Evolutionary conservation across 64 coral and sea anemone genomes (phyloP).

Genomic region (Pocillopora damicornis): DNA sequence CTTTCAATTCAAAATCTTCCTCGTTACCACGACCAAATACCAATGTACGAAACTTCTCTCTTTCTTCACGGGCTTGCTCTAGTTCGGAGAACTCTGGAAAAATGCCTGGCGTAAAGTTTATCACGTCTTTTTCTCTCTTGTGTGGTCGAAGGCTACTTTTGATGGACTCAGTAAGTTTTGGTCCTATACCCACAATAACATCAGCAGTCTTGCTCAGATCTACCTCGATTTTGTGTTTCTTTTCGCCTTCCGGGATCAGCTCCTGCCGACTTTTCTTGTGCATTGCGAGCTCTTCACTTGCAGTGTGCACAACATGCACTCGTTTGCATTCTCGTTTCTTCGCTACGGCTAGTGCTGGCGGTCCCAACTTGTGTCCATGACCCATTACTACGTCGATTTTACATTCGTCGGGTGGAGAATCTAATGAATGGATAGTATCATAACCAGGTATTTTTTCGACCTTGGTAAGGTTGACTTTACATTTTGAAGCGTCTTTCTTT

Average conservation of each 20-base stretch:
- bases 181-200: neutral
- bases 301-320: conserved; percentile 5
- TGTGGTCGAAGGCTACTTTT: neutral
- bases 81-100: neutral
- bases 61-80: neutral
- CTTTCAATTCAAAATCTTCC: neutral
- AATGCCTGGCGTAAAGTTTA: neutral
- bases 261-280: neutral
- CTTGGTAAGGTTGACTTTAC: neutral
- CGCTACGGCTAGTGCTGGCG: neutral
- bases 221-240: neutral
- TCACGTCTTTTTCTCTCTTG: neutral
- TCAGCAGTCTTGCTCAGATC: neutral
- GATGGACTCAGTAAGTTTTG: neutral
- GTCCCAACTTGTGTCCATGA: neutral
- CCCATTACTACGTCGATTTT: neutral
- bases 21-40: neutral
- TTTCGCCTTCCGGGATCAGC: neutral
- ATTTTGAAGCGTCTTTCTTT: neutral
- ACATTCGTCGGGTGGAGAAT: neutral
- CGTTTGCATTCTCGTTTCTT: neutral
- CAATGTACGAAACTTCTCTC: neutral
- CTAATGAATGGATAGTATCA: neutral
- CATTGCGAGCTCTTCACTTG: conserved; percentile 11
- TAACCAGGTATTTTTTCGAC: neutral